Percentiles rank a stretch among this genome's conserved stretches.
These are phyloP conservation scores for Cinara cedri DNA, from an alignment of 2,888 invertebrate genomes.

Conservation along the genomic window DNA sequence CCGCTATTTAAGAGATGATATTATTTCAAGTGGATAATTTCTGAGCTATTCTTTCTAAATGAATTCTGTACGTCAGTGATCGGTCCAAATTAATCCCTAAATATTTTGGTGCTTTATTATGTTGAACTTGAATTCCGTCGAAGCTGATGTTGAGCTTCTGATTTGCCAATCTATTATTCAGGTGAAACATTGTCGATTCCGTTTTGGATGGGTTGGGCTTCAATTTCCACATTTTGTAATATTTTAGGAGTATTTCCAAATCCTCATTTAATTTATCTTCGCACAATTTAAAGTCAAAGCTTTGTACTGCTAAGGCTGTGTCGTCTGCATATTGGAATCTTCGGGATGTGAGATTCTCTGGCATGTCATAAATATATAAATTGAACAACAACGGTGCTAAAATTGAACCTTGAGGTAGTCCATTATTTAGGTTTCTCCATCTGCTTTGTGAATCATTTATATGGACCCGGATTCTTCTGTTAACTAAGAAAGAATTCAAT, in stretches of 20 bases:
- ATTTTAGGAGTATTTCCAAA: constrained; percentile 25
- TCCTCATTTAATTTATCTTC: constrained; percentile 28
- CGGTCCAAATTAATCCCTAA: constrained; percentile 58
- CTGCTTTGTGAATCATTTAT: background rate
- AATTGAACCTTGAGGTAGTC: constrained; percentile 40
- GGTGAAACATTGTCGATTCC: constrained; percentile 30
- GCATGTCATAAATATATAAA: no score
- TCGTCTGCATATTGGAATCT: constrained; percentile 37
- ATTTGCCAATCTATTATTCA: constrained; percentile 28
- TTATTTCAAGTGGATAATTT: background rate
- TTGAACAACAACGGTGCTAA: background rate
- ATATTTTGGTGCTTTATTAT: constrained; percentile 57
- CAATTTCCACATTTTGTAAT: constrained; percentile 48
- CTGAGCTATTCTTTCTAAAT: constrained; percentile 43
- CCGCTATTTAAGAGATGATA: background rate
- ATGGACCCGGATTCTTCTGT: constrained; percentile 22
- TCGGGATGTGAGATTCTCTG: background rate
- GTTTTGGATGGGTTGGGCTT: constrained; percentile 33
- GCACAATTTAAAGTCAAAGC: background rate
- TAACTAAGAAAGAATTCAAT: constrained; percentile 12
- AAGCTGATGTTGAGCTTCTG: constrained; percentile 30
- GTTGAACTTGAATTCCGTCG: constrained; percentile 21
- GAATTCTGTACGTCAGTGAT: constrained; percentile 58
- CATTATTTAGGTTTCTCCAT: constrained; percentile 26
- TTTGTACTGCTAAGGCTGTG: constrained; percentile 23